Evolutionary conservation across 1,140 invertebrate genomes (phyloP).

Genomic region (Lepidostoma basale): DNA sequence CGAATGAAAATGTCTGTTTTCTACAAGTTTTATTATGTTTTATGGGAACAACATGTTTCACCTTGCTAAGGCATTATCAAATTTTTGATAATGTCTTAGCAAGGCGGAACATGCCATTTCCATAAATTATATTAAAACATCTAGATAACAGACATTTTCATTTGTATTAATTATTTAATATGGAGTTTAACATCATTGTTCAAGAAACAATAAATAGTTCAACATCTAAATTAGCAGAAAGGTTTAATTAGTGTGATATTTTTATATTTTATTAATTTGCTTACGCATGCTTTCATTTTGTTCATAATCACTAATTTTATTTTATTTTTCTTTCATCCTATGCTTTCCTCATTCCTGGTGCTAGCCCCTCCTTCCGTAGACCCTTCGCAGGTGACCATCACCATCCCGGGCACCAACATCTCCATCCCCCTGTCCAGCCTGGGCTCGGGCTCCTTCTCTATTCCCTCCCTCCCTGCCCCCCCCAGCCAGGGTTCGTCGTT

Average conservation of each 20-base stretch:
- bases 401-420: conserved; percentile 64
- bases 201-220: too few species aligned
- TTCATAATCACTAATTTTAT: conserved; percentile 44
- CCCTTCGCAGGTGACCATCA: conserved; percentile 60
- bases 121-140: too few species aligned
- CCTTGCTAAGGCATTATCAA: too few species aligned
- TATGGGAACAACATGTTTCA: too few species aligned
- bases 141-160: too few species aligned
- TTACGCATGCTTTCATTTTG: conserved; percentile 38
- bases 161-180: too few species aligned
- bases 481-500: conserved; percentile 32
- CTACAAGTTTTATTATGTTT: too few species aligned
- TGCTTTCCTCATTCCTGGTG: conserved; percentile 33
- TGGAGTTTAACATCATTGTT: too few species aligned
- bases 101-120: too few species aligned
- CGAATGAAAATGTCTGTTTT: too few species aligned
- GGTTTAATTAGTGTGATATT: conserved; percentile 7
- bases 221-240: too few species aligned
- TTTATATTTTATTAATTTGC: neutral
- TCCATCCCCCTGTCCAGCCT: conserved; percentile 61
- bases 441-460: conserved; percentile 37
- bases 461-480: conserved; percentile 19
- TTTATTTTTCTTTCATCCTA: conserved; percentile 45
- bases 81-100: too few species aligned
- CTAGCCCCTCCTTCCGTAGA: conserved; percentile 51